Evolutionary conservation across 2,113 vertebrate species (phyloP), one percentile per base, ranked within the genome.

Genomic region (Nematolebias whitei): DNA sequence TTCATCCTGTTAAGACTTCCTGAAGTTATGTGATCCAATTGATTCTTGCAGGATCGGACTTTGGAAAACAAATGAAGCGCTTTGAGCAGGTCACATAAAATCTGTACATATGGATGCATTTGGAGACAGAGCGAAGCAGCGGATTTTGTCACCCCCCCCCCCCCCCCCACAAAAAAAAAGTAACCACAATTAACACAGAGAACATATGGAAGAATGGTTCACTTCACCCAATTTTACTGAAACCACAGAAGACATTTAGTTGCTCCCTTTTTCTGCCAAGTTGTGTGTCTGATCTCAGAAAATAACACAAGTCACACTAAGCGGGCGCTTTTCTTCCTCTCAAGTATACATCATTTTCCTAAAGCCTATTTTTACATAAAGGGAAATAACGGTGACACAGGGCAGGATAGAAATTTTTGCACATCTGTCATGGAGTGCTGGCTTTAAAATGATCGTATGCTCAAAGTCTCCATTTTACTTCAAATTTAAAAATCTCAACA

Each of bases 191-290:
- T 80, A 85, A 83, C 66, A 78, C 57, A 45, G 44, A 53, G 66
- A 80, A 72, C 82, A 79, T 74, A 78, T 84, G 68, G 77, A 68
- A 57, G 77, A 78, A 49, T n/a, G 76, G 83, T 81, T 81, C 58
- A 77, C 73, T 80, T 88, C 78, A 35, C 32, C 32, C 89, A 85
- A 79, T 78, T 73, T 82, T 20, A 82, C 68, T 85, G 78, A 74
- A 76, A 90, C 85, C 88, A 77, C 83, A 83, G 76, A n/a, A 73
- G 50, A 67, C 71, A 82, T 78, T 78, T 79, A 74, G 68, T 74
- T 71, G 39, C 64, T 74, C 71, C 24, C 32, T 47, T 14, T n/a
- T 20, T 19, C 29, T 68, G 72, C 81, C 82, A 88, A 52, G 53
- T 52, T 76, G 79, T 15, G 71, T 83, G 84, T 73, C 84, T 60